Percentiles rank a stretch among this genome's conserved stretches.
Evolutionary conservation across 1,140 invertebrate genomes (phyloP).

Genomic region (Spodoptera litura): DNA sequence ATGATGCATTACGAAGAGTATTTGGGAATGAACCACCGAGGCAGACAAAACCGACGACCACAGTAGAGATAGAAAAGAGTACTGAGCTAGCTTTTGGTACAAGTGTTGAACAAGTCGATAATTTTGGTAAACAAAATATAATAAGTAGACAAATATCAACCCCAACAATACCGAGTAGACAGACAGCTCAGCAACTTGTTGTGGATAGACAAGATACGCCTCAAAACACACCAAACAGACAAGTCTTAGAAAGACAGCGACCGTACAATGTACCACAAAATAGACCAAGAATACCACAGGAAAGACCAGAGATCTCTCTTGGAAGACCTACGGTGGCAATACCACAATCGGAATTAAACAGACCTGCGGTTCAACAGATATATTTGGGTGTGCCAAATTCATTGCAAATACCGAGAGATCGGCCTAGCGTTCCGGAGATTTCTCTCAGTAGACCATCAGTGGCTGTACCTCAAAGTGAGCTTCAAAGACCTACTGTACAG

Average conservation of each 20-base stretch:
- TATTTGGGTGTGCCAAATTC: too few species aligned
- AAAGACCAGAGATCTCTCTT: neutral
- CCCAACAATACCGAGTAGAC: neutral
- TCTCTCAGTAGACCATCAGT: neutral
- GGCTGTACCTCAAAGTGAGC: neutral
- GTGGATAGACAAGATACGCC: neutral
- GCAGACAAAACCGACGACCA: neutral
- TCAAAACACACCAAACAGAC: neutral
- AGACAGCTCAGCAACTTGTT: neutral
- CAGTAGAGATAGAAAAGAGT: slow-evolving; percentile 33
- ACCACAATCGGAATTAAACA: neutral
- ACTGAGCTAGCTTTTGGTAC: neutral
- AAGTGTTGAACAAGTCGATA: neutral
- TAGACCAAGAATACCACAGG: neutral
- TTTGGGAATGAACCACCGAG: neutral
- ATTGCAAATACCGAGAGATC: too few species aligned
- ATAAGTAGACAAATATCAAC: neutral
- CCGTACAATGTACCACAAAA: neutral
- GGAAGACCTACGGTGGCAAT: neutral
- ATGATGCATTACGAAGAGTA: slow-evolving; percentile 3
- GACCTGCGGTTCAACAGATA: neutral
- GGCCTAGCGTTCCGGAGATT: neutral
- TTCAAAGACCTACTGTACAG: neutral
- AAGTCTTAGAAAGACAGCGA: neutral
- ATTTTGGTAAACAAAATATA: neutral